Percentiles rank a stretch among this genome's conserved stretches.
Evolutionary conservation across 2,797 vertebrate genomes (phyloP).

Genomic region (Phalloptychus januarius): DNA sequence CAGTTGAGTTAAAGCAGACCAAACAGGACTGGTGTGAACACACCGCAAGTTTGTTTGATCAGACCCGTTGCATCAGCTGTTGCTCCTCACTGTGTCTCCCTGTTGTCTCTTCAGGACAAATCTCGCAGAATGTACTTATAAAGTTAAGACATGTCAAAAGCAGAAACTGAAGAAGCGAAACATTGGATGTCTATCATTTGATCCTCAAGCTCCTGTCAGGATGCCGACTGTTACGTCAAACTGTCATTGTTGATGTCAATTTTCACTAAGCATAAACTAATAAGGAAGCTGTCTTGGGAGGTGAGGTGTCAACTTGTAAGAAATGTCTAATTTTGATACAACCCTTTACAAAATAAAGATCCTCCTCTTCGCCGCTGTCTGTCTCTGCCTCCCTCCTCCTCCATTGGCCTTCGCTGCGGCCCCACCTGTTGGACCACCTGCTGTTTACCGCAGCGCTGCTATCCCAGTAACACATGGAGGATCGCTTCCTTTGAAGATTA

Average conservation of each 20-base stretch:
- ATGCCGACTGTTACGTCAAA: background rate
- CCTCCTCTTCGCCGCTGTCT: background rate
- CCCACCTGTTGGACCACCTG: conserved; percentile 16
- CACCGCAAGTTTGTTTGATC: background rate
- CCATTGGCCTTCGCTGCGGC: background rate
- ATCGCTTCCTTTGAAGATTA: conserved; percentile 38
- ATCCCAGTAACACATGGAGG: conserved; percentile 16
- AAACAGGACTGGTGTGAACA: no score
- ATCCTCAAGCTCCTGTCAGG: background rate
- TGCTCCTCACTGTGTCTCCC: background rate
- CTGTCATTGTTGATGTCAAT: background rate
- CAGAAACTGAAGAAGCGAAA: background rate
- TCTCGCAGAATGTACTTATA: background rate
- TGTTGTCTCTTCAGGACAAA: background rate
- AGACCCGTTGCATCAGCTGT: background rate
- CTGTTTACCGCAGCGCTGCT: conserved; percentile 16
- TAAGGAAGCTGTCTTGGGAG: background rate
- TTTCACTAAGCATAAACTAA: background rate
- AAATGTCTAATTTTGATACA: background rate
- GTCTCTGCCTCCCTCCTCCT: conserved; percentile 3
- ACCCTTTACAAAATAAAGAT: background rate
- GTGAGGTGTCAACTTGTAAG: background rate
- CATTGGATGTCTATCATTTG: background rate
- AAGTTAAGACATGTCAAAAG: background rate
- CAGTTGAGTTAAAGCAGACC: no score